These are phyloP conservation scores for Carterocephalus palaemon DNA, from an alignment of 2,888 invertebrate genomes.

Conservation along the genomic window DNA sequence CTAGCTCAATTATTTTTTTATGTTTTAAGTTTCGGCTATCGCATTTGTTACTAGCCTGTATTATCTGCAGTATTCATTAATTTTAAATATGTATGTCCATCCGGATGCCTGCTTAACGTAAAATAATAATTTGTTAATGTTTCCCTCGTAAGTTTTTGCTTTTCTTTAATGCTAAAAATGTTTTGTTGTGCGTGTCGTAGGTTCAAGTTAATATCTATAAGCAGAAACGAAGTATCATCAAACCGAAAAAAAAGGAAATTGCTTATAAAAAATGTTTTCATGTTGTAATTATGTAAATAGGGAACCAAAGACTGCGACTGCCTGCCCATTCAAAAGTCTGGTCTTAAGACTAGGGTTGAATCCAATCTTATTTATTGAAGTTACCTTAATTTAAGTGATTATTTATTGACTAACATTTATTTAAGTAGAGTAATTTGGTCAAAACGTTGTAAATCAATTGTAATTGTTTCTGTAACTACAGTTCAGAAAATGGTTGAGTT, in stretches of 20 bases:
- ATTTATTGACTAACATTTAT: conserved; percentile 70
- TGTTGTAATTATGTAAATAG: conserved; percentile 59
- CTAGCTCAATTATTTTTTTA: conserved; percentile 26
- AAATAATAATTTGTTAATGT: conserved; percentile 15
- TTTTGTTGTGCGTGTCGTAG: conserved; percentile 40
- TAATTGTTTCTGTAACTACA: conserved; percentile 27
- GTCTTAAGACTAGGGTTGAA: conserved; percentile 47
- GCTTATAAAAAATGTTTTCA: conserved; percentile 11
- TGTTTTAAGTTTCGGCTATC: conserved; percentile 26
- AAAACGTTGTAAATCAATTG: conserved; percentile 40
- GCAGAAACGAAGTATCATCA: conserved; percentile 63
- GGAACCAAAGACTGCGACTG: conserved; percentile 72
- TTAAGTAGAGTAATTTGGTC: conserved; percentile 49
- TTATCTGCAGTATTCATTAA: conserved; percentile 22
- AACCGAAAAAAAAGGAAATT: conserved; percentile 68
- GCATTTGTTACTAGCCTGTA: conserved; percentile 13
- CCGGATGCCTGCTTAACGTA: conserved; percentile 10
- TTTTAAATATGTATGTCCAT: conserved; percentile 20
- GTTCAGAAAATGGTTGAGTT: conserved; percentile 38
- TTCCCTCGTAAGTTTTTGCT: conserved; percentile 16
- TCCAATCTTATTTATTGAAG: conserved; percentile 71
- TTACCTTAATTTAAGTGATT: conserved; percentile 72
- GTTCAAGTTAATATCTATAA: conserved; percentile 62
- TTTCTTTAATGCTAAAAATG: conserved; percentile 41
- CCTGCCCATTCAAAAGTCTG: conserved; percentile 53